Base-by-base conservation (phyloP, 2,888 invertebrate species). In the Apotomis betuletana region DNA sequence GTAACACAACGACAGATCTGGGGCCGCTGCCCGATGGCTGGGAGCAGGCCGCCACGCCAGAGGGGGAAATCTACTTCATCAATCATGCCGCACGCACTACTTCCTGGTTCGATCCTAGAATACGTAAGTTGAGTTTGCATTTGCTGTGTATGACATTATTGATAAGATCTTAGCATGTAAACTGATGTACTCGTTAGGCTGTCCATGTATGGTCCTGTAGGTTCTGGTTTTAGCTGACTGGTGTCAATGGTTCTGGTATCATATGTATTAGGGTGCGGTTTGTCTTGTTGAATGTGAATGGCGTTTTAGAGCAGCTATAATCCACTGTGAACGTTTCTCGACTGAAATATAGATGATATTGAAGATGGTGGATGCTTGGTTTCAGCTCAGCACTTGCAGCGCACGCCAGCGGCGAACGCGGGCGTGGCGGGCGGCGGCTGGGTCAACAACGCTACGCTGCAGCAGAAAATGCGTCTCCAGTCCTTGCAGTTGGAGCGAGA, bases 61-160 rank as follows among this genome's bases (percentile, higher is more conserved):
- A 97, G 88, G 97, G 97, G 81, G 97, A 97, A 92, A 95, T 96
- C 83, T 97, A 97, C 94, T 97, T 97, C 93, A 95, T 98, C 93
- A 98, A 98, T 94, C 98, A 98, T 93, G 96, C 96, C 89, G 96
- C 97, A 79, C 96, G 98, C 92, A 98, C 98, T 85, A 99, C 99
- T 78, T 98, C 98, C 85, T 99, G 99, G 99, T 98, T 98, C 94
- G 98, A 99, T 94, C 99, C 99, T 83, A 95, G 98, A 95, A 97
- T 99, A 95, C 98, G 98, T 98, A 96, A 97, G 97, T 96, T 67
- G 10, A 58, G 58, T 38, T 64, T 64, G 6, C 41, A 58, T 67
- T 67, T 67, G 38, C 49, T 41, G 36, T 58, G 10, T 13, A 67
- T 13, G 6, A 27, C 41, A 46, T 49, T 54, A 27, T 65, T 59